A percentile compares a stretch with the other conserved stretches of the same genome.
Evolutionary conservation across 1,140 invertebrate species (phyloP).

Genomic region (Neodiprion lecontei): DNA sequence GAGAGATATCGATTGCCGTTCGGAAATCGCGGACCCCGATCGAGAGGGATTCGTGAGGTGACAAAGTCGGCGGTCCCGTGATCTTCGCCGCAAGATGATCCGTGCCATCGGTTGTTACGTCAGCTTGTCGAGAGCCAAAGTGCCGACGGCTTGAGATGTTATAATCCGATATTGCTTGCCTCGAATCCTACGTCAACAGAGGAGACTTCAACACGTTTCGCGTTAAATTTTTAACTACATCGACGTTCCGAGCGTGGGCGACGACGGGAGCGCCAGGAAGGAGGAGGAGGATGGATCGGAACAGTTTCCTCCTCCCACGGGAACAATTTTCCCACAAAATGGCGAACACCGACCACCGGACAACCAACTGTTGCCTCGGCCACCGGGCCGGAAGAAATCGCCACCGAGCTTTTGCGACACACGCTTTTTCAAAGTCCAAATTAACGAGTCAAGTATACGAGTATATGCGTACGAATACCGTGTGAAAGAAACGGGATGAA

Average conservation of each 20-base stretch:
- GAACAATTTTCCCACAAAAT: conserved; percentile 14
- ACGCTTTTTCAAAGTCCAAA: neutral
- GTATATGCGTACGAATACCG: neutral
- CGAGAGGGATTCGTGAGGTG: neutral
- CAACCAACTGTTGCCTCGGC: neutral
- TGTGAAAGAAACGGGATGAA: neutral
- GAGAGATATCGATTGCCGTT: neutral
- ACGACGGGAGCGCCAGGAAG: too few relatives aligned
- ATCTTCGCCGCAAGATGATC: too few relatives aligned
- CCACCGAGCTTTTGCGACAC: neutral
- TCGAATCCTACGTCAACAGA: neutral
- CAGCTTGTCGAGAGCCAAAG: too few relatives aligned
- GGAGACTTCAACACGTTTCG: neutral
- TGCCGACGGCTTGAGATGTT: too few relatives aligned
- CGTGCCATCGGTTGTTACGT: too few relatives aligned
- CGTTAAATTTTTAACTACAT: neutral
- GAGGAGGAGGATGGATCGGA: neutral
- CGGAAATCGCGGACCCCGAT: neutral
- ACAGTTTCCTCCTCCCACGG: neutral
- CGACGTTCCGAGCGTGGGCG: too few relatives aligned
- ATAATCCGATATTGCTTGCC: neutral
- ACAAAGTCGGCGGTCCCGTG: neutral
- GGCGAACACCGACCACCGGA: neutral
- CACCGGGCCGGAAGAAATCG: conserved; percentile 13
- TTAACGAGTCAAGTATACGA: neutral